Evolutionary conservation across 2,797 vertebrate species (phyloP), one percentile per base, ranked within the genome.

Genomic region (Platyrinchus mystaceus): DNA sequence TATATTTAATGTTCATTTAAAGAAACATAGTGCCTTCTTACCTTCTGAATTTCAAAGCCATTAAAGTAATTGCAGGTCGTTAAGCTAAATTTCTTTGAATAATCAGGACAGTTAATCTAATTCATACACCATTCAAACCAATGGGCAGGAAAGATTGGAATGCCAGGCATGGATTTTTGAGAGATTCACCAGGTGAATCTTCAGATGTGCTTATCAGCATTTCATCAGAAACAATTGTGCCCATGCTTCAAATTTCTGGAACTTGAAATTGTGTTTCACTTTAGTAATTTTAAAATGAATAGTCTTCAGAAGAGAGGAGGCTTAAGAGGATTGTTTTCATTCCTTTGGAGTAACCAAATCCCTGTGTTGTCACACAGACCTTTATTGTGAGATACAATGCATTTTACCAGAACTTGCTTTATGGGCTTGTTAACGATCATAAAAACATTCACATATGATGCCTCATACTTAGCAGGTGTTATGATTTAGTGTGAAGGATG

Each of bases 1-100:
- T 97, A 97, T 97, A 97, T 96, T 98, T 98, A 98, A 98, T 97
- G 96, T 91, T 97, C 96, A 96, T 92, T 95, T 97, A 96, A 97
- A 97, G 96, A 97, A 98, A 97, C 80, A 74, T 80, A 73, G 89
- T 95, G 91, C 95, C 96, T 96, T 95, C 95, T 97, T 97, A 97
- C 93, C 96, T 97, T 97, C 94, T 90, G 96, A 97, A 97, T 98
- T 97, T 94, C 95, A 94, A 96, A 97, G 68, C 95, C 91, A 97
- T 98, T 97, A 97, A 97, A 97, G 91, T 97, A 97, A 98, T 97
- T 96, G 96, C 93, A 95, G 86, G 93, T 96, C 95, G 97, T 97
- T 98, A 97, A 97, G 88, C 95, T 97, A 95, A 97, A 97, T 97
- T 97, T 95, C 87, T 97, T 94, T 96, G 93, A 96, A 95, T 97